These are phyloP conservation scores for Deilephila elpenor DNA, from an alignment of 2,888 invertebrate species.

Conservation along the genomic window DNA sequence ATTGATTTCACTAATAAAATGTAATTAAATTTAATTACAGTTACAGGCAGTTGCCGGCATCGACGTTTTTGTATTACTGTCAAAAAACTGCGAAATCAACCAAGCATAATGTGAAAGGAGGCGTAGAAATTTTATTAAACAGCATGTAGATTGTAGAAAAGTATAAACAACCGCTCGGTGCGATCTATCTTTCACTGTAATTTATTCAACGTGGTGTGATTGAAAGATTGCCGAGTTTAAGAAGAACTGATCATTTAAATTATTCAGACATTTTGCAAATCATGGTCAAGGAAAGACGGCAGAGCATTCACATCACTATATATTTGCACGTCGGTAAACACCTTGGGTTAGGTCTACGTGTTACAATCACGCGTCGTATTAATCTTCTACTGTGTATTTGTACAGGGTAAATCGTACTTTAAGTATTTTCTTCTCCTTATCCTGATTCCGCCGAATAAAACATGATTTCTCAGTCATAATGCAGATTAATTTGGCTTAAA, in stretches of 20 bases:
- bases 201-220: neutral
- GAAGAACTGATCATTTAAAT: neutral
- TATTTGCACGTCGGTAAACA: neutral
- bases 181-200: neutral
- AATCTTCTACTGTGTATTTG: no score
- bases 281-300: slow-evolving; percentile 6
- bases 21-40: neutral
- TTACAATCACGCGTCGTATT: neutral
- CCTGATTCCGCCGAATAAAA: no score
- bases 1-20: neutral
- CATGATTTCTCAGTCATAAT: no score
- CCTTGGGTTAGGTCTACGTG: neutral
- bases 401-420: no score
- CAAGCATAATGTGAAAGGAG: neutral
- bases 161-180: no score
- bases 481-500: no score
- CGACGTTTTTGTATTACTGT: neutral
- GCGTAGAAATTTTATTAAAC: neutral
- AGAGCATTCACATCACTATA: neutral
- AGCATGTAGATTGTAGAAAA: neutral
- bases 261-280: neutral
- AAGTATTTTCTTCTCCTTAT: no score
- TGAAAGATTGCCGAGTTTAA: neutral
- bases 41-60: neutral
- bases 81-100: neutral